Base-by-base conservation (phyloP, 2,888 invertebrate genomes). In the Ellobium chinense region DNA sequence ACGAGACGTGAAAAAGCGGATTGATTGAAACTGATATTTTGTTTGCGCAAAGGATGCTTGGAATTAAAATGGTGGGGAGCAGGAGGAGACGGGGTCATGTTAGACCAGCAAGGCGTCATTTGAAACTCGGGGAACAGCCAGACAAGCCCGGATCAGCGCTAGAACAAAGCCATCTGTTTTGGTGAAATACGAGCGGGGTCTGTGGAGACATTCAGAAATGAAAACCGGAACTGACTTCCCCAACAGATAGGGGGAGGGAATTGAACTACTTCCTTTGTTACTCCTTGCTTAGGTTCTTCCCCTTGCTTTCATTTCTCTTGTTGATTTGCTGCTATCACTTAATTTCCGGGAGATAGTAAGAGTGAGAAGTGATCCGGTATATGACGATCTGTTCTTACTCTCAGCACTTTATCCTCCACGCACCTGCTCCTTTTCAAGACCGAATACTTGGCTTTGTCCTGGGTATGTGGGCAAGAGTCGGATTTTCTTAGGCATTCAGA, bases 11-110 rank as follows among this genome's bases (percentile, higher is more conserved):
- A 60, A 34, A 72, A 56, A 1, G 27, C 34, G 36, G 21, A 58
- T 58, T 72, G 72, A 72, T 72, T 72, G 72, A 34, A 72, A 72
- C 58, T 24, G 60, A 72, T 72, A 72, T 58, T 72, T 58, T 72
- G 72, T 72, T 72, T 72, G 72, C 12, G 31, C 24, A 36, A n/a
- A 18, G 36, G 58, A 58, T n/a, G 60, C 36, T 60, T 24, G 2
- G 4, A 31, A 70, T 56, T 56, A 70, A 69, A 14, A 54, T 39
- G 31, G 39, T 3, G 21, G 36, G 29, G 34, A 58, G 34, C 24
- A 58, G 36, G 36, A 14, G 56, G 31, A 9, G 65, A 31, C 7
- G 65, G 65, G 9, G 65, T 34, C 34, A 46, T 18, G 46, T 46
- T 18, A 46, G 46, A n/a, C 46, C 46, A 46, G 46, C 9, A 46